Conservation (phyloP, 2,113 vertebrate genomes). For the Falco punctatus region DNA sequence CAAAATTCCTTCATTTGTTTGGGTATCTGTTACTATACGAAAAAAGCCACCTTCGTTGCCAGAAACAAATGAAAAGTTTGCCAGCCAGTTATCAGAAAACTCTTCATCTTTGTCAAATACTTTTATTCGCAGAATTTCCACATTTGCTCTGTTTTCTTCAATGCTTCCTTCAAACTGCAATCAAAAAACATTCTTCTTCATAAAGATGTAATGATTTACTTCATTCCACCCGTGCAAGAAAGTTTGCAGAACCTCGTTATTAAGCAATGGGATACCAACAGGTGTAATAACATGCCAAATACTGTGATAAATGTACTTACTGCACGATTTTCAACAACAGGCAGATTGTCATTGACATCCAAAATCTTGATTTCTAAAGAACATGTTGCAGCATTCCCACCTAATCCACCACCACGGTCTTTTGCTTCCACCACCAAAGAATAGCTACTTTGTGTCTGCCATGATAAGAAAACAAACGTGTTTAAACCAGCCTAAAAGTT, state of each 20-base stretch:
- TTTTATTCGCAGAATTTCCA: slow-evolving; percentile 86
- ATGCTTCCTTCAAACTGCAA: slow-evolving; percentile 84
- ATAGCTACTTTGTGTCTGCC: slow-evolving; percentile 75
- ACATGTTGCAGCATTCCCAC: slow-evolving; percentile 58
- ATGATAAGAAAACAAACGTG: neutral
- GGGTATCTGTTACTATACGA: slow-evolving; percentile 82
- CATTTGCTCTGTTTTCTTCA: slow-evolving; percentile 84
- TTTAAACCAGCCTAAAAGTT: neutral
- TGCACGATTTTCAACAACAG: slow-evolving; percentile 47
- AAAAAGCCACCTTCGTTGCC: slow-evolving; percentile 91
- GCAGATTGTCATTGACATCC: slow-evolving; percentile 84
- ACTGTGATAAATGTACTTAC: slow-evolving; percentile 55
- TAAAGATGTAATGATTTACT: neutral
- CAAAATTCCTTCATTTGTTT: slow-evolving; percentile 91
- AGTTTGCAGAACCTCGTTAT: neutral
- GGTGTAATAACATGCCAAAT: neutral
- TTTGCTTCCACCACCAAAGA: slow-evolving; percentile 75
- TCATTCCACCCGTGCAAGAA: neutral
- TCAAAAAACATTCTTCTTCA: neutral
- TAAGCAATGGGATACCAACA: neutral
- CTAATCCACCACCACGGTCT: slow-evolving; percentile 55
- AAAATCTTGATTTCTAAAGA: slow-evolving; percentile 75
- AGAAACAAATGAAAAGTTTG: slow-evolving; percentile 83
- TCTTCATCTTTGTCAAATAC: slow-evolving; percentile 83
- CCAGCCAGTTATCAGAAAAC: slow-evolving; percentile 89